Percentiles rank a stretch among this genome's conserved stretches.
phyloP scores from a whole-genome alignment of 2,113 vertebrate genomes.

The Potamarius usumacintae region DNA sequence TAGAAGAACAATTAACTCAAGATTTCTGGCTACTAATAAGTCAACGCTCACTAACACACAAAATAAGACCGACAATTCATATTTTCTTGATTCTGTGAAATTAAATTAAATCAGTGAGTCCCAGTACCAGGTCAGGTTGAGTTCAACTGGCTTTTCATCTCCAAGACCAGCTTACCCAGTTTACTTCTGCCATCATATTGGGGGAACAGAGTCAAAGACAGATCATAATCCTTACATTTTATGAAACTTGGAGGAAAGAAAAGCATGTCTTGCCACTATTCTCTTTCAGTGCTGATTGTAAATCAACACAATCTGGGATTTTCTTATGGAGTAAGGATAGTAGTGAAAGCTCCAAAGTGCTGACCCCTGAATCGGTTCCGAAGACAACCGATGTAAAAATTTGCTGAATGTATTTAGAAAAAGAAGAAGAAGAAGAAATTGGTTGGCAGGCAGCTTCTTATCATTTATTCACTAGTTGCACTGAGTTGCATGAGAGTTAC shows the following conservation, averaged over 20 bases:
- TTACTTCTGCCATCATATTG: not conserved
- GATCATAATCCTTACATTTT: not conserved
- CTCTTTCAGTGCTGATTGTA: not conserved
- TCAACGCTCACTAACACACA: not conserved
- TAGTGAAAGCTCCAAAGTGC: not conserved
- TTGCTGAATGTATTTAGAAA: not conserved
- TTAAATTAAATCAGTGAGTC: not conserved
- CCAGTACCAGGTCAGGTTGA: not conserved
- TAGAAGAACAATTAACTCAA: not conserved
- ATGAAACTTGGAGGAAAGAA: not conserved
- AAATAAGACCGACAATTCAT: not conserved
- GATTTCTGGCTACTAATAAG: not conserved
- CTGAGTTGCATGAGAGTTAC: not conserved
- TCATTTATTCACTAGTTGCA: not conserved
- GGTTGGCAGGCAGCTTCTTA: not conserved
- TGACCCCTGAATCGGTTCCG: not conserved
- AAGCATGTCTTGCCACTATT: not conserved
- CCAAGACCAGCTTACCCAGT: not conserved
- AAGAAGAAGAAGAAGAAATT: not conserved
- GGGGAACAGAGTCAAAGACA: not conserved
- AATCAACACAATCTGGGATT: not conserved
- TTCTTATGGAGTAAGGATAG: not conserved
- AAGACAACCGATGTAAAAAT: not conserved
- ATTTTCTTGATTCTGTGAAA: not conserved
- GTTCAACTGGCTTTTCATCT: not conserved